Conservation (phyloP, 1,140 invertebrate genomes). For the Paracyclopina nana region DNA sequence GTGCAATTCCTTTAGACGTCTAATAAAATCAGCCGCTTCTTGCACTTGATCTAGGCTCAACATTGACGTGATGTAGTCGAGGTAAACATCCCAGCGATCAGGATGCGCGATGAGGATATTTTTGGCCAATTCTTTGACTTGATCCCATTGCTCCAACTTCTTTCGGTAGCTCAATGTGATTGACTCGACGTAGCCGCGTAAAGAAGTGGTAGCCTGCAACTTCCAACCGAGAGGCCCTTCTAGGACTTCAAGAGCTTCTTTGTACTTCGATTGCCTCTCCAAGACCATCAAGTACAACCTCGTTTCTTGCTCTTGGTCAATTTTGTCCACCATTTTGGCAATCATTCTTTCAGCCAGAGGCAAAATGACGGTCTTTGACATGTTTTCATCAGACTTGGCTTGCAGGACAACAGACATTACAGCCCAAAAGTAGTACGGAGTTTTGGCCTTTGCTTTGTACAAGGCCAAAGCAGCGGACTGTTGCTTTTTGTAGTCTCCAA, state of each 20-base stretch:
- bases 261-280: conserved; percentile 52
- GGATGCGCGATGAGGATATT: conserved; percentile 40
- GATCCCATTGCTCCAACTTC: conserved; percentile 46
- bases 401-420: conserved; percentile 13
- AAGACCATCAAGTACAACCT: conserved; percentile 75
- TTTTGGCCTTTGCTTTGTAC: conserved; percentile 70
- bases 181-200: conserved; percentile 31
- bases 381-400: conserved; percentile 18
- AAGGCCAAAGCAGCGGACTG: conserved; percentile 67
- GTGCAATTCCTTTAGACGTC: too few species aligned
- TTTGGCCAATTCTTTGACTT: conserved; percentile 46
- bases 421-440: conserved; percentile 93
- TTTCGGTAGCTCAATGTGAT: conserved; percentile 49
- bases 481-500: conserved; percentile 74
- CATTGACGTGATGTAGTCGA: conserved; percentile 25
- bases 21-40: too few species aligned
- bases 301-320: conserved; percentile 81
- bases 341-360: conserved; percentile 58
- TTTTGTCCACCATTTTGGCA: conserved; percentile 65
- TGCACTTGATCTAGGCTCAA: too few species aligned
- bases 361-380: conserved; percentile 39
- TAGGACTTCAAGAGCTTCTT: conserved; percentile 56
- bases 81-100: conserved; percentile 29
- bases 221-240: conserved; percentile 44
- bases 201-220: conserved; percentile 18